These are phyloP conservation scores for Diglossa cyanea DNA, from an alignment of 2,797 vertebrate genomes.

Conservation along the genomic window DNA sequence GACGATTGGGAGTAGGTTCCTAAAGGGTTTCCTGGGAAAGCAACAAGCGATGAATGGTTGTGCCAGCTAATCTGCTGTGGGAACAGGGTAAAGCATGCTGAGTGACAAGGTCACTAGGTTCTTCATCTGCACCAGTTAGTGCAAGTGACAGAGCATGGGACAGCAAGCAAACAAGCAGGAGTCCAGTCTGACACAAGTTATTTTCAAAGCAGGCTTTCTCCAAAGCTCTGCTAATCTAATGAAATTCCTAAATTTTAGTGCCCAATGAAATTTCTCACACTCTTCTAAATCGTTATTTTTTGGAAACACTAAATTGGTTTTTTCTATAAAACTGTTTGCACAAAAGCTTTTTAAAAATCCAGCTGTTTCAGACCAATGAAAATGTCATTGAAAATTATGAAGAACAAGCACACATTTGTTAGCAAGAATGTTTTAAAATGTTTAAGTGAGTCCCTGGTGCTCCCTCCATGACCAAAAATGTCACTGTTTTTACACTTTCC, in stretches of 20 bases:
- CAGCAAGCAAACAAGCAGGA: background rate
- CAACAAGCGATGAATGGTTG: conserved; percentile 23
- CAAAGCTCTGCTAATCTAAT: background rate
- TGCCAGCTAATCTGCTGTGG: conserved; percentile 43
- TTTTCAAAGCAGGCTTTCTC: background rate
- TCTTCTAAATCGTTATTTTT: background rate
- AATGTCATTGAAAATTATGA: background rate
- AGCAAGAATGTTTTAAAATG: background rate
- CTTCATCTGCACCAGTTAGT: background rate
- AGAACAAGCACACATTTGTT: background rate
- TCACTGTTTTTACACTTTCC: background rate
- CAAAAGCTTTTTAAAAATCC: background rate
- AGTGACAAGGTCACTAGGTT: background rate
- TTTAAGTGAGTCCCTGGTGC: background rate
- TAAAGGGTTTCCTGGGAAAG: conserved; percentile 46
- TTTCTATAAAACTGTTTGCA: background rate
- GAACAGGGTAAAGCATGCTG: conserved; percentile 1
- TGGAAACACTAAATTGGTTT: background rate
- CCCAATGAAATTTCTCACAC: background rate
- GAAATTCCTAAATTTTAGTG: background rate
- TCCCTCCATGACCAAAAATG: background rate
- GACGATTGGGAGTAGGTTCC: background rate
- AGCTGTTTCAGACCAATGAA: background rate
- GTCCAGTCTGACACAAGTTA: background rate
- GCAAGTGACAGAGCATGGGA: background rate